A percentile compares a stretch with the other conserved stretches of the same genome.
Conservation (phyloP, 64 coral and sea anemone species). For the Montipora foliosa region DNA sequence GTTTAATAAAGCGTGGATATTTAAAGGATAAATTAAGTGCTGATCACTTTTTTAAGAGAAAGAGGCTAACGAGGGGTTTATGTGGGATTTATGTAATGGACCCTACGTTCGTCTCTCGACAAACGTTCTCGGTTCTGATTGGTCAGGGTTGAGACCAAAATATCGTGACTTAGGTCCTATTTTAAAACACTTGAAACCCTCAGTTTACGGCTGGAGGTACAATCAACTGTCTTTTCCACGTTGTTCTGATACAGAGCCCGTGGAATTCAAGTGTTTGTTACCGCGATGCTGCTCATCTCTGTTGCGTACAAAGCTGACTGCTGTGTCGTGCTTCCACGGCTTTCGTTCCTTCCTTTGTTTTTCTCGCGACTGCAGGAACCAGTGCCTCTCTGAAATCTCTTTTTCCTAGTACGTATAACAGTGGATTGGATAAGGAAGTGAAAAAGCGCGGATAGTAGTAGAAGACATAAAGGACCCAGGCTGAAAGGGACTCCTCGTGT, state of each 20-base stretch:
- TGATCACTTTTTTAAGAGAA: no score
- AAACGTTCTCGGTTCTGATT: no score
- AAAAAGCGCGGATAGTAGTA: constrained; percentile 70
- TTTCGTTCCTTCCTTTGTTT: background rate
- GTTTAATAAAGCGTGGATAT: no score
- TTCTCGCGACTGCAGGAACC: background rate
- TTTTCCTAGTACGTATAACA: constrained; percentile 78
- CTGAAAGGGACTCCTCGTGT: background rate
- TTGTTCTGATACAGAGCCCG: no score
- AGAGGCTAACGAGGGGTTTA: background rate
- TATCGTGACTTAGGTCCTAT: no score
- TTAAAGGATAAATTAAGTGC: no score
- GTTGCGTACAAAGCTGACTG: background rate
- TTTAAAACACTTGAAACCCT: no score
- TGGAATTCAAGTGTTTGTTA: background rate
- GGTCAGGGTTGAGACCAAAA: no score
- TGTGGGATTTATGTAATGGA: background rate
- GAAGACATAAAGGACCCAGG: constrained; percentile 69
- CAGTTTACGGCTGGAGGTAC: no score
- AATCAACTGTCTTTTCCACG: no score
- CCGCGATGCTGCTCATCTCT: background rate
- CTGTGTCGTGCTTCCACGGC: background rate
- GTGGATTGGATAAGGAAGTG: constrained; percentile 67
- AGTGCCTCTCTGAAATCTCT: constrained; percentile 78
- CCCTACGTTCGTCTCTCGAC: no score